A percentile compares a stretch with the other conserved stretches of the same genome.
phyloP scores from a whole-genome alignment of 2,797 vertebrate genomes.

The Mormyrus hasselquistii region DNA sequence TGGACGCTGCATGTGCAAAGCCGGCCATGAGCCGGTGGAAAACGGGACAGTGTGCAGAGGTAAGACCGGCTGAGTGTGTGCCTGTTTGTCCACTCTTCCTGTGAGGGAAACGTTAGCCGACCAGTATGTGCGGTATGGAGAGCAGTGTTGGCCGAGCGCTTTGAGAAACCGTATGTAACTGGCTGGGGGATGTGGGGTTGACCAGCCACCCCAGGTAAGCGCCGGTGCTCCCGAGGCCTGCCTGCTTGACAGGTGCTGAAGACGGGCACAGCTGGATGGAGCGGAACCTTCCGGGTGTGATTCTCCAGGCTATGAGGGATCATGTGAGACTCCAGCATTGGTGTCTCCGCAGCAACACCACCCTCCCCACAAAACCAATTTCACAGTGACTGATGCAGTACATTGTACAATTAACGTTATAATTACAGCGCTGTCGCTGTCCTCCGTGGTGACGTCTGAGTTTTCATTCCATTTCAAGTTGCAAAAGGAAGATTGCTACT shows the following conservation, averaged over 20 bases:
- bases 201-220: background rate
- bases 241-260: background rate
- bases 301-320: background rate
- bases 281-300: background rate
- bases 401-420: slow-evolving; percentile 13
- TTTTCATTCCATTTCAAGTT: background rate
- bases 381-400: slow-evolving; percentile 2
- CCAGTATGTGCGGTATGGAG: background rate
- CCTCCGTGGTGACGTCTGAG: background rate
- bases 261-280: background rate
- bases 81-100: background rate
- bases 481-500: background rate
- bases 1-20: slow-evolving; percentile 86
- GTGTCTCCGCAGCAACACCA: background rate
- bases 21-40: slow-evolving; percentile 76
- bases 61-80: slow-evolving; percentile 47
- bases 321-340: background rate
- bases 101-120: background rate
- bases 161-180: background rate
- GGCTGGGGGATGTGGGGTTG: background rate
- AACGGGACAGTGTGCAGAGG: slow-evolving; percentile 85
- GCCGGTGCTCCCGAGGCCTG: background rate
- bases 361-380: background rate
- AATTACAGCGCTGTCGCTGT: background rate
- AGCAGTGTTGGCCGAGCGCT: background rate